A percentile compares a stretch with the other conserved stretches of the same genome.
phyloP scores from a whole-genome alignment of 2,113 vertebrate genomes.

The Poicephalus gulielmi region DNA sequence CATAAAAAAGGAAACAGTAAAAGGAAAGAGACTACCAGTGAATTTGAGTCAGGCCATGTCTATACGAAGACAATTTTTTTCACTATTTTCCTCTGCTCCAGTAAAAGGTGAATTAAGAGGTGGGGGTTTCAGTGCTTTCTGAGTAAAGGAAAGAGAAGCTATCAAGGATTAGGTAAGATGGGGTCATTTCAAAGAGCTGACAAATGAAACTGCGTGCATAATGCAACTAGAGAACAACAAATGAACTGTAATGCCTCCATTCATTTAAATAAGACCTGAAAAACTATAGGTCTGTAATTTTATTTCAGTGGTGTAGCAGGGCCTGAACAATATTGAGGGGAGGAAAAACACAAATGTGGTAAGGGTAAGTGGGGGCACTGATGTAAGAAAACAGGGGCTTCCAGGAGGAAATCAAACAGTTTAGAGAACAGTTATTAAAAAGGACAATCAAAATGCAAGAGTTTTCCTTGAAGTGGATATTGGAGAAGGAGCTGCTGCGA shows the following conservation, averaged over 20 bases:
- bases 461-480: neutral
- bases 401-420: neutral
- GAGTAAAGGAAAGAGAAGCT: neutral
- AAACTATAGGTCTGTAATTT: neutral
- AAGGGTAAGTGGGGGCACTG: neutral
- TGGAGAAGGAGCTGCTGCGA: neutral
- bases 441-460: neutral
- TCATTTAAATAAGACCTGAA: neutral
- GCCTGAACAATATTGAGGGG: neutral
- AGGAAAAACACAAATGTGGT: neutral
- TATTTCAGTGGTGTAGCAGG: neutral
- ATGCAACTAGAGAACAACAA: neutral
- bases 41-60: neutral
- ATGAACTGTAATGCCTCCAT: neutral
- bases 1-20: neutral
- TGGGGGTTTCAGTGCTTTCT: neutral
- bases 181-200: neutral
- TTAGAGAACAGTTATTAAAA: neutral
- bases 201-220: neutral
- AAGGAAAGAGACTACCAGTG: neutral
- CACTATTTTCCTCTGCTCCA: neutral
- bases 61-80: neutral
- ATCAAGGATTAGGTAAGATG: neutral
- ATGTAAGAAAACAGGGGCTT: neutral
- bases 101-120: neutral